These are phyloP conservation scores for Ascidia mentula DNA, from an alignment of 23 tunicate genomes.

Conservation along the genomic window DNA sequence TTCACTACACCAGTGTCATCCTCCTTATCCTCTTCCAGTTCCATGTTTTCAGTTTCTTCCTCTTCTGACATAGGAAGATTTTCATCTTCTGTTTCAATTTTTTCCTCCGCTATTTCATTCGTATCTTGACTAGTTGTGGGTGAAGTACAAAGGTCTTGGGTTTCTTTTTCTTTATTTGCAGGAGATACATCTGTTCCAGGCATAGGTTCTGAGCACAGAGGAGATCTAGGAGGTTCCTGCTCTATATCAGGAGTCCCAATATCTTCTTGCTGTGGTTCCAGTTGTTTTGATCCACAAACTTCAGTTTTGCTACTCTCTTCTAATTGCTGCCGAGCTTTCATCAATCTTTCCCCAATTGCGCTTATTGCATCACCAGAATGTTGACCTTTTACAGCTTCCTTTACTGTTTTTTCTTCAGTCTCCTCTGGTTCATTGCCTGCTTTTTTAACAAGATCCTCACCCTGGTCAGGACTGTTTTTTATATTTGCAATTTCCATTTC, in stretches of 20 bases:
- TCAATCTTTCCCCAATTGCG: conserved; percentile 23
- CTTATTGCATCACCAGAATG: conserved; percentile 5
- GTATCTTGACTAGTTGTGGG: too few species aligned
- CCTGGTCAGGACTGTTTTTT: neutral
- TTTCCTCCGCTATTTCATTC: too few species aligned
- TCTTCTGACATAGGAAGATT: neutral
- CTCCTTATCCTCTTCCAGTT: neutral
- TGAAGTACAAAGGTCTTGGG: too few species aligned
- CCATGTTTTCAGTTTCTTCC: conserved; percentile 3
- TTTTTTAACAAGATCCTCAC: neutral
- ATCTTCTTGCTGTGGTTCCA: neutral
- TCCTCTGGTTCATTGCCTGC: neutral
- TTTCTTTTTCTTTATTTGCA: too few species aligned
- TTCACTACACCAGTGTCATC: neutral
- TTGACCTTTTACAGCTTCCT: neutral
- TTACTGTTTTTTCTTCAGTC: neutral
- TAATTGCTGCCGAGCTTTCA: conserved; percentile 6
- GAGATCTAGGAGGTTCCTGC: too few species aligned
- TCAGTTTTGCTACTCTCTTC: neutral
- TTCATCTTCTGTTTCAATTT: neutral
- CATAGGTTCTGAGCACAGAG: too few species aligned
- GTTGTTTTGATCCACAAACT: neutral
- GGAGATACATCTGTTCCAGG: too few species aligned
- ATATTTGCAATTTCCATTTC: neutral
- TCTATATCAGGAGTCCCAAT: neutral